A percentile compares a stretch with the other conserved stretches of the same genome.
phyloP scores from a whole-genome alignment of 1,140 invertebrate genomes.

The Heterodera schachtii region DNA sequence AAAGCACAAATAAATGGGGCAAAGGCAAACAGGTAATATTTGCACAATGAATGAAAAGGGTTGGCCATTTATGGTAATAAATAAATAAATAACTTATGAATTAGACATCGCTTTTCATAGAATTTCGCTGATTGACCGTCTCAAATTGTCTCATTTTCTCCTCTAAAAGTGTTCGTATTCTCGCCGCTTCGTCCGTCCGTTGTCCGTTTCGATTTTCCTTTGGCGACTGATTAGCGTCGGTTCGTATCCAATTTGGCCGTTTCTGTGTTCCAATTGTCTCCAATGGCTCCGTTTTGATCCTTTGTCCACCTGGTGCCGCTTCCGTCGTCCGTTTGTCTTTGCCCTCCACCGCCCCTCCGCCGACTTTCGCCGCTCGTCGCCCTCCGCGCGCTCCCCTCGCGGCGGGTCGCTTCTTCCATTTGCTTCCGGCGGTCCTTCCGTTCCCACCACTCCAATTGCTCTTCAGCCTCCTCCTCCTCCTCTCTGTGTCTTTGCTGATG shows the following conservation, averaged over 20 bases:
- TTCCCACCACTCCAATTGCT: slow-evolving; percentile 44
- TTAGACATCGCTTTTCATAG: neutral
- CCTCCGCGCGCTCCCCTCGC: neutral
- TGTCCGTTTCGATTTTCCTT: neutral
- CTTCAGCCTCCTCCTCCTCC: neutral
- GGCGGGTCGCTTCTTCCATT: neutral
- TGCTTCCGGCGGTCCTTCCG: slow-evolving; percentile 16
- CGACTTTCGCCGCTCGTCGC: slow-evolving; percentile 1
- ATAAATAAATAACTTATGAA: too few species aligned
- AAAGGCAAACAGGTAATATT: too few species aligned
- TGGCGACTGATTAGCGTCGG: neutral
- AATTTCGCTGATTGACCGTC: too few species aligned
- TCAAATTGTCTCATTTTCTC: too few species aligned
- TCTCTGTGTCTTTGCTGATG: neutral
- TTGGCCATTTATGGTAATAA: too few species aligned
- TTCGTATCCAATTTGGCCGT: neutral
- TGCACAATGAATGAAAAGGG: too few species aligned
- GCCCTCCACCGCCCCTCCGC: neutral
- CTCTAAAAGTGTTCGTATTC: neutral
- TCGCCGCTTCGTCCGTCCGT: neutral
- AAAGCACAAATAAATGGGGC: too few species aligned
- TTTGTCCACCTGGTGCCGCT: neutral
- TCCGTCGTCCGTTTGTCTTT: neutral
- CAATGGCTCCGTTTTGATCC: too few species aligned
- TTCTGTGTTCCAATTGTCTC: neutral